Evolutionary conservation across 2,113 vertebrate species (phyloP).

Genomic region (Podarcis cretensis): DNA sequence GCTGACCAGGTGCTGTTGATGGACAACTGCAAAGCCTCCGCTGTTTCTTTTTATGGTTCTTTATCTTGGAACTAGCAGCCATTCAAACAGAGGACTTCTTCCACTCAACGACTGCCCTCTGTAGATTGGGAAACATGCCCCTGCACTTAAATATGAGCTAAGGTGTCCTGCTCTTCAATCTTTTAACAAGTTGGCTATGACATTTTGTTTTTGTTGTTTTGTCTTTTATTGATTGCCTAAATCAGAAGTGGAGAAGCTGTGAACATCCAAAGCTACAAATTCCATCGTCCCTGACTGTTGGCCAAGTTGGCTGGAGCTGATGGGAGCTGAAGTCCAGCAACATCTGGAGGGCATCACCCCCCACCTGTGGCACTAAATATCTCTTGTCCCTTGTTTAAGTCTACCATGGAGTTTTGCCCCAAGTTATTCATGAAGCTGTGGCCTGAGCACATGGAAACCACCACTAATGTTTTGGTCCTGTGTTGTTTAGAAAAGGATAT

Average conservation of each 20-base stretch:
- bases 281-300: neutral
- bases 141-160: neutral
- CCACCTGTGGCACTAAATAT: neutral
- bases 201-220: neutral
- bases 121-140: neutral
- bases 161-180: neutral
- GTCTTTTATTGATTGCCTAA: neutral
- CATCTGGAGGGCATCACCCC: too few species aligned
- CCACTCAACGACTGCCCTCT: too few species aligned
- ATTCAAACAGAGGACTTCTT: too few species aligned
- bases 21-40: too few species aligned
- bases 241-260: neutral
- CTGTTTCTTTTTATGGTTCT: too few species aligned
- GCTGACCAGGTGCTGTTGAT: too few species aligned
- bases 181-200: neutral
- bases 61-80: too few species aligned
- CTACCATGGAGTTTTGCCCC: neutral
- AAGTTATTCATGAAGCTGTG: neutral
- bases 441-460: neutral
- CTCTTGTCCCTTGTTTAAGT: too few species aligned
- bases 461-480: neutral
- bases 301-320: neutral
- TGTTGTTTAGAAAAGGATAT: neutral
- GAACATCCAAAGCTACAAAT: too few species aligned
- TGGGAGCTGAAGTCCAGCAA: neutral